These are phyloP conservation scores for Acanthosepion pharaonis DNA, from an alignment of 2,888 invertebrate genomes.

Conservation along the genomic window DNA sequence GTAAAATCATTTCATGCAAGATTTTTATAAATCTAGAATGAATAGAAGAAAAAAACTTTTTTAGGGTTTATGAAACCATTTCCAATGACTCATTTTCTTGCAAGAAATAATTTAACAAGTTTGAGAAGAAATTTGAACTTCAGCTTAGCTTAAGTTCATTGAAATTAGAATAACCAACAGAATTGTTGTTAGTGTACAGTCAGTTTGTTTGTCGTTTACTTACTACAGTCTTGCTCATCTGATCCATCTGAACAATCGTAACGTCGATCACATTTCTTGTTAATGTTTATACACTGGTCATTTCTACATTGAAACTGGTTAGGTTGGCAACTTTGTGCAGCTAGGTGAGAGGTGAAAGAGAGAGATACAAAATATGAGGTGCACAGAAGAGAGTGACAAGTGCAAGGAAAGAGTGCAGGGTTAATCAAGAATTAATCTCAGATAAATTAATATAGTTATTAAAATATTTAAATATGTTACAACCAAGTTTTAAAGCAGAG, in stretches of 20 bases:
- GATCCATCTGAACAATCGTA: neutral
- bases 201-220: neutral
- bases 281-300: neutral
- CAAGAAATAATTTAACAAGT: too few species aligned
- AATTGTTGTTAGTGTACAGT: neutral
- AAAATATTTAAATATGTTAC: too few species aligned
- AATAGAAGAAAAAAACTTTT: too few species aligned
- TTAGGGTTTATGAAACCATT: too few species aligned
- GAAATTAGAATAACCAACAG: neutral
- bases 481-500: too few species aligned
- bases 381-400: neutral
- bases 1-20: too few species aligned
- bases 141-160: neutral
- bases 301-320: conserved; percentile 20
- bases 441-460: too few species aligned
- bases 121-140: too few species aligned
- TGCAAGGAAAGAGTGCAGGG: too few species aligned
- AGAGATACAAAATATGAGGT: neutral
- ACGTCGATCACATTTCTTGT: neutral
- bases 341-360: neutral
- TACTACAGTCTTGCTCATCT: neutral
- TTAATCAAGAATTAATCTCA: too few species aligned
- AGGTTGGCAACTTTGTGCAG: conserved; percentile 52
- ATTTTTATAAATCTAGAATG: too few species aligned
- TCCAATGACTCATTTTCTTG: too few species aligned